Conservation (phyloP, 92 coral and sea anemone species). For the Heteractis magnifica region DNA sequence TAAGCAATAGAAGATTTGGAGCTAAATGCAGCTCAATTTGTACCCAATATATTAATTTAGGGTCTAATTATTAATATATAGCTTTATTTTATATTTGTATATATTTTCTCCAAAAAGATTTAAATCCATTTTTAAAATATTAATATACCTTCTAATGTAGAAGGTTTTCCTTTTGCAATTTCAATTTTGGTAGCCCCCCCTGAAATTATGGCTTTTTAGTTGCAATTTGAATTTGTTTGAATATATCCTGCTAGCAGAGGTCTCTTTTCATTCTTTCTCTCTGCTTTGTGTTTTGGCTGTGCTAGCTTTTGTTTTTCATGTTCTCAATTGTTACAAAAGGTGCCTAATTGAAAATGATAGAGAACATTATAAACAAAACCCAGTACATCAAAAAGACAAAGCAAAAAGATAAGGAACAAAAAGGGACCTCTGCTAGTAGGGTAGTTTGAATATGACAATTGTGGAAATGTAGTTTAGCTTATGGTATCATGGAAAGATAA, state of each 20-base stretch:
- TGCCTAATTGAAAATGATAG: too few species aligned
- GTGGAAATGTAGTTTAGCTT: neutral
- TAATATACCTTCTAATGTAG: constrained; percentile 33
- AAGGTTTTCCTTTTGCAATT: constrained; percentile 7
- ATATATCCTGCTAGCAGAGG: too few species aligned
- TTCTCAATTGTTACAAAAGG: too few species aligned
- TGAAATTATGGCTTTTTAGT: too few species aligned
- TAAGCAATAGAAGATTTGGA: neutral
- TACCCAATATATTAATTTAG: neutral
- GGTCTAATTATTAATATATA: constrained; percentile 1
- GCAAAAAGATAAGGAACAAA: too few species aligned
- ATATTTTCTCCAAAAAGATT: constrained; percentile 17
- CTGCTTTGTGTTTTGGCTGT: too few species aligned
- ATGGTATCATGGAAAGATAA: neutral
- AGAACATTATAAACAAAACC: too few species aligned
- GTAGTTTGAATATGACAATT: neutral
- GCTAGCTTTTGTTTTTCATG: too few species aligned
- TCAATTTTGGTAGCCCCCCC: neutral
- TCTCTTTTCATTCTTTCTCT: too few species aligned
- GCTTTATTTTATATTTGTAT: neutral
- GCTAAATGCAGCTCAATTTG: neutral
- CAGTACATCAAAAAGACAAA: too few species aligned
- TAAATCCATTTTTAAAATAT: neutral
- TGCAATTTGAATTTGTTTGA: too few species aligned
- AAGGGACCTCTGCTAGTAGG: too few species aligned